These are phyloP conservation scores for Rafetus swinhoei DNA, from an alignment of 2,113 vertebrate genomes.

Conservation along the genomic window DNA sequence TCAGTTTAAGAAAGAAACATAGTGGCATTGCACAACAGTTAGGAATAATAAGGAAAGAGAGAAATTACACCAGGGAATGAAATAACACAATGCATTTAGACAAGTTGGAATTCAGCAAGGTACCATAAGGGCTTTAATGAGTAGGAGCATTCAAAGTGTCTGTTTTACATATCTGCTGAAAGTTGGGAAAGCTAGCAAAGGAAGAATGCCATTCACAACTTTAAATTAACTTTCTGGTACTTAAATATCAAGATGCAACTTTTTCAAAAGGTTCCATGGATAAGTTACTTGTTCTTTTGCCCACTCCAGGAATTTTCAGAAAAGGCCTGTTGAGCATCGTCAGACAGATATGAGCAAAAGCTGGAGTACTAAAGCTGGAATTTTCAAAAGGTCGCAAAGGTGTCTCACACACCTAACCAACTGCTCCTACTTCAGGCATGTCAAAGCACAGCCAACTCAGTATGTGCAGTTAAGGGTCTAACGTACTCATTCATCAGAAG, in stretches of 20 bases:
- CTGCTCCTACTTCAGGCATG: neutral
- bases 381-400: neutral
- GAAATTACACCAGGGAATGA: neutral
- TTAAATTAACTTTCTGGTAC: rapidly evolving
- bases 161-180: neutral
- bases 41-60: neutral
- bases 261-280: neutral
- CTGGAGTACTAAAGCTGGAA: neutral
- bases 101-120: neutral
- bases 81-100: neutral
- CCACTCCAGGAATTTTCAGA: neutral
- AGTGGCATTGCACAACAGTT: neutral
- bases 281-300: rapidly evolving
- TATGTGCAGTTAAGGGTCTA: neutral
- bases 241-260: rapidly evolving
- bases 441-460: neutral
- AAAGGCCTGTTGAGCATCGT: neutral
- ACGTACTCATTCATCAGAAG: neutral
- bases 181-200: neutral
- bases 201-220: rapidly evolving
- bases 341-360: neutral
- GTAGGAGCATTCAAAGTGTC: neutral
- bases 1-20: neutral
- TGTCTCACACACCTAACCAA: neutral
- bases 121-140: neutral